Percentiles rank a stretch among this genome's conserved stretches.
Evolutionary conservation across 2,113 vertebrate species (phyloP).

Genomic region (Setophaga coronata): DNA sequence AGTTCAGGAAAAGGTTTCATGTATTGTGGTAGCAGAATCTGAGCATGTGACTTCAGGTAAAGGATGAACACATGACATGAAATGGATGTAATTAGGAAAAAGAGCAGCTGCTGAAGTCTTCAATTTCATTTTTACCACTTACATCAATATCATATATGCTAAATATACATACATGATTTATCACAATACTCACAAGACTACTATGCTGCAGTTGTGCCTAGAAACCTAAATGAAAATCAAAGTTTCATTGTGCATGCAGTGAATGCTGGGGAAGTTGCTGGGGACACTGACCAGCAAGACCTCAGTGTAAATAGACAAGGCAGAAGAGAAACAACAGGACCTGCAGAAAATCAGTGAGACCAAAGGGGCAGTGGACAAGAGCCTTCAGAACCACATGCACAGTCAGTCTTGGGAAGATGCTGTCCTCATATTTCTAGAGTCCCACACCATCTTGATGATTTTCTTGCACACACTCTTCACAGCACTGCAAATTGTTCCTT

Average conservation of each 20-base stretch:
- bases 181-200: neutral
- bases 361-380: neutral
- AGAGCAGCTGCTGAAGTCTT: neutral
- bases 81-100: neutral
- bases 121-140: neutral
- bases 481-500: too few relatives aligned
- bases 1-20: neutral
- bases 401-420: neutral
- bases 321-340: neutral
- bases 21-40: neutral
- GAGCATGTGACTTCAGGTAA: neutral
- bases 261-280: neutral
- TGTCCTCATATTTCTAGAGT: too few relatives aligned
- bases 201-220: neutral
- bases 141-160: neutral
- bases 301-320: neutral
- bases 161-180: neutral
- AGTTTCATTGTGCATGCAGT: neutral
- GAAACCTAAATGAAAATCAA: neutral
- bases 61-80: neutral
- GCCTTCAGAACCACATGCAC: rapidly evolving
- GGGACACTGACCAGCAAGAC: neutral
- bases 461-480: too few relatives aligned
- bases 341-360: neutral
- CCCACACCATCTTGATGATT: too few relatives aligned